Evolutionary conservation across 2,113 vertebrate genomes (phyloP), one percentile per base, ranked within the genome.

Genomic region (Tamias sibiricus): DNA sequence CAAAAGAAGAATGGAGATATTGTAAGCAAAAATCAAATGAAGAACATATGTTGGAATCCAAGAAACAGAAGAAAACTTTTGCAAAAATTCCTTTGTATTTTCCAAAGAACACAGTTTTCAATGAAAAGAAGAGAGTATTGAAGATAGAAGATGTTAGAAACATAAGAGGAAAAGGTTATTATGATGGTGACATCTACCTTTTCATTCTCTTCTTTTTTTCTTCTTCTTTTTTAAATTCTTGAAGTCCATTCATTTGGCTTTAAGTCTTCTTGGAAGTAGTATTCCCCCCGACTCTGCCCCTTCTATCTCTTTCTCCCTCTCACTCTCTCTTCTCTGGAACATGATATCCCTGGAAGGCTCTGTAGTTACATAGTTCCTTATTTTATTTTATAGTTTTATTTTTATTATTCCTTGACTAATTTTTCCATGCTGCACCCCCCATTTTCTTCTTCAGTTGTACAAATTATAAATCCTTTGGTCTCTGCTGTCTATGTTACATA

Each of bases 341-440:
- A n/a, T 28, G 13, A 28, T 44, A 42, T 62, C 75, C 0, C 22
- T 44, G 74, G 37, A 94, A 82, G 6, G 0, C 32, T 95, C 2
- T 42, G 6, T 37, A 35, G 42, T 81, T 40, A 81, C 11, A 74
- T 13, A 82, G 30, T 1, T 0, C 12, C 80, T 66, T 71, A 84
- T 77, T 89, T 66, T 71, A 84, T 77, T 89, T 80, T 81, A 71
- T 83, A 93, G 28, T 47, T 90, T 83, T 40, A 19, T 52, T 82
- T 76, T 86, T 76, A 28, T 81, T 37, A 64, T 44, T 40, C 4
- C 12, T 90, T 69, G 35, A 90, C 49, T 90, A 93, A 37, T 44
- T 87, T 81, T 75, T 44, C 30, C 74, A 2, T 95, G 84, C 0
- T 77, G 54, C 47, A 57, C 79, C 47, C n/a, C 84, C 30, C 84